Conservation (phyloP, 2,888 invertebrate genomes). For the Acrobeloides nanus region DNA sequence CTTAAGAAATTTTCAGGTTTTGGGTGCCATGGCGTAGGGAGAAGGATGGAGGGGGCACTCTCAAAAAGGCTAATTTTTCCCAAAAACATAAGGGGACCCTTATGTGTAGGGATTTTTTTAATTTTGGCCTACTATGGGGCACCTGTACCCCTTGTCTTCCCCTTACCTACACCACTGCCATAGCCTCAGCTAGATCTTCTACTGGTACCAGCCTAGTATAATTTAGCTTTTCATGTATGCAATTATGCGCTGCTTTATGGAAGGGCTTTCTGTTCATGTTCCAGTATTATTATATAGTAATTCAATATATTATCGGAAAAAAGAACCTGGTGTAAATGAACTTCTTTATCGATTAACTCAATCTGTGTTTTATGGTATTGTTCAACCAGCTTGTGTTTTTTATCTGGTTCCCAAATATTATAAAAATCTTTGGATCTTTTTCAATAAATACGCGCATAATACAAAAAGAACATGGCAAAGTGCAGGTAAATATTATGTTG, state of each 20-base stretch:
- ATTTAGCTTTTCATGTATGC: slow-evolving; percentile 14
- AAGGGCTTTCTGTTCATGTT: slow-evolving; percentile 11
- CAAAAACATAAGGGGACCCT: too few species aligned
- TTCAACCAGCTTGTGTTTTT: slow-evolving; percentile 10
- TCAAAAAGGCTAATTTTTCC: too few species aligned
- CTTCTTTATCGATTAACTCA: slow-evolving; percentile 12
- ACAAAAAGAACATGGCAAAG: slow-evolving; percentile 25
- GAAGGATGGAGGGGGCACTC: too few species aligned
- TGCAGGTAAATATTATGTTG: slow-evolving; percentile 17
- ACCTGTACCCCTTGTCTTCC: too few species aligned
- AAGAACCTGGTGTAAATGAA: slow-evolving; percentile 3
- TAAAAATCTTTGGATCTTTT: slow-evolving; percentile 4
- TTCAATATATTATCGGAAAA: too few species aligned
- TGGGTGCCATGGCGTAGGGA: too few species aligned
- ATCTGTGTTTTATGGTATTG: slow-evolving; percentile 12
- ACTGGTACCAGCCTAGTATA: too few species aligned
- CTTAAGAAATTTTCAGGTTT: slow-evolving; percentile 7
- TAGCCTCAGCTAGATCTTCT: too few species aligned
- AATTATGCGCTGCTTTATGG: slow-evolving; percentile 13
- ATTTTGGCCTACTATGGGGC: too few species aligned
- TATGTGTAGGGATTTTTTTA: too few species aligned
- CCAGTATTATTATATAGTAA: too few species aligned
- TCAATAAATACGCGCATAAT: slow-evolving; percentile 12
- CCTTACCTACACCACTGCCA: too few species aligned
- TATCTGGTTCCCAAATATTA: slow-evolving; percentile 11